Evolutionary conservation across 2,888 invertebrate species (phyloP), one percentile per base, ranked within the genome.

Genomic region (Acanthosepion pharaonis): DNA sequence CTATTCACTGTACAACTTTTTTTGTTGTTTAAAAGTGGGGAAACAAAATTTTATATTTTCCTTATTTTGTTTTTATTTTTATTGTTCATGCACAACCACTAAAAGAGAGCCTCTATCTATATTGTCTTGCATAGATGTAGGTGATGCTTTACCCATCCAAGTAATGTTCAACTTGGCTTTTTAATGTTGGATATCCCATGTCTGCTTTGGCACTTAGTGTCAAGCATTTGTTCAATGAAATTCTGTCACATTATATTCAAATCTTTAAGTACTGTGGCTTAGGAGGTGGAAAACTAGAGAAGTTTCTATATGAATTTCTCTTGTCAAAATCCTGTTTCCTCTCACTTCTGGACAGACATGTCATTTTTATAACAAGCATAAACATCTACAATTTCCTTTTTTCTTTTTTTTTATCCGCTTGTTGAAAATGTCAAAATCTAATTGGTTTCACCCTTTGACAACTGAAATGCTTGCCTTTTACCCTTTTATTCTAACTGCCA

Each of bases 151-250:
- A 78, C 11, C 78, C n/a, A 78, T 78, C 33, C 78, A n/a, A 78
- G 28, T n/a, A 78, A 59, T 59, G 23, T 28, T 6, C 64, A 64
- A 23, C 25, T 25, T 25, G 20, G 11, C 59, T 20, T 25, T 18
- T 59, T 25, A 23, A 64, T 64, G 64, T 64, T 28, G 64, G 6
- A 23, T 25, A 64, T 2, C 25, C 8, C 64, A 64, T 64, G 64
- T 64, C 64, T 78, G n/a, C 18, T 78, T n/a, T n/a, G n/a, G 78
- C 78, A 78, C n/a, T 78, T 78, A n/a, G 78, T 78, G 78, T n/a
- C 78, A 78, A n/a, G 15, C 78, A 78, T 78, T 78, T n/a, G n/a
- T 78, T 78, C 78, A 15, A n/a, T 78, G 78, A 78, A 78, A 78
- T 78, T 78, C 78, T n/a, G 33, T 78, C 78, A 78, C 78, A 78